Evolutionary conservation across 1,140 invertebrate species (phyloP).

Genomic region (Artemia franciscana): DNA sequence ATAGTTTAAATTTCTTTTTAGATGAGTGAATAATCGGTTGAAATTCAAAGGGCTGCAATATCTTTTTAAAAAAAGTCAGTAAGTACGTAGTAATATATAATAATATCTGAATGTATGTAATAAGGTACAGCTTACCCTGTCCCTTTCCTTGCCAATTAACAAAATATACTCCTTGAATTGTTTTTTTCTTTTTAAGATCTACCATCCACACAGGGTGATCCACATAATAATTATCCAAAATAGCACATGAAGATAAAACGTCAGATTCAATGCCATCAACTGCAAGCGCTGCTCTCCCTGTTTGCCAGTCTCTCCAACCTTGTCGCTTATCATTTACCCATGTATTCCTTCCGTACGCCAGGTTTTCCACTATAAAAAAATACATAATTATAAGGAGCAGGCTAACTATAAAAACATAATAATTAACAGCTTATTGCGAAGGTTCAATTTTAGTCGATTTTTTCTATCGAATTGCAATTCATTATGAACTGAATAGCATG

Average conservation of each 20-base stretch:
- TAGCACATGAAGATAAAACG: conserved; percentile 24
- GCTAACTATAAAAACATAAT: too few relatives aligned
- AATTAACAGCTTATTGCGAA: too few relatives aligned
- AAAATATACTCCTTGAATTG: conserved; percentile 24
- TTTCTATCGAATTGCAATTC: too few relatives aligned
- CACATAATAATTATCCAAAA: conserved; percentile 30
- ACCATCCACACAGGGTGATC: conserved; percentile 31
- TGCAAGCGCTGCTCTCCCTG: conserved; percentile 20
- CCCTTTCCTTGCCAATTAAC: conserved; percentile 29
- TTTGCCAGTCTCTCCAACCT: conserved; percentile 22
- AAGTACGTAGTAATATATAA: too few relatives aligned
- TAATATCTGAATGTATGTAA: too few relatives aligned
- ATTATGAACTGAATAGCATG: too few relatives aligned
- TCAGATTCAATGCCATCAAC: conserved; percentile 22
- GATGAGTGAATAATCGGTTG: too few relatives aligned
- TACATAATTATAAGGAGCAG: background rate
- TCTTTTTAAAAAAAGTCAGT: too few relatives aligned
- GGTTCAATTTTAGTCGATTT: too few relatives aligned
- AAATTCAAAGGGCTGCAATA: too few relatives aligned
- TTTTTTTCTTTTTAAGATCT: conserved; percentile 23
- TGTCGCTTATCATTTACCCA: conserved; percentile 32
- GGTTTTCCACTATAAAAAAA: conserved; percentile 25
- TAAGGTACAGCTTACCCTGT: conserved; percentile 18
- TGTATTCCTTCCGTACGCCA: conserved; percentile 26
- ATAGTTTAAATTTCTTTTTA: too few relatives aligned